Evolutionary conservation across 2,113 vertebrate species (phyloP), one percentile per base, ranked within the genome.

Genomic region (Gallinago undulata): DNA sequence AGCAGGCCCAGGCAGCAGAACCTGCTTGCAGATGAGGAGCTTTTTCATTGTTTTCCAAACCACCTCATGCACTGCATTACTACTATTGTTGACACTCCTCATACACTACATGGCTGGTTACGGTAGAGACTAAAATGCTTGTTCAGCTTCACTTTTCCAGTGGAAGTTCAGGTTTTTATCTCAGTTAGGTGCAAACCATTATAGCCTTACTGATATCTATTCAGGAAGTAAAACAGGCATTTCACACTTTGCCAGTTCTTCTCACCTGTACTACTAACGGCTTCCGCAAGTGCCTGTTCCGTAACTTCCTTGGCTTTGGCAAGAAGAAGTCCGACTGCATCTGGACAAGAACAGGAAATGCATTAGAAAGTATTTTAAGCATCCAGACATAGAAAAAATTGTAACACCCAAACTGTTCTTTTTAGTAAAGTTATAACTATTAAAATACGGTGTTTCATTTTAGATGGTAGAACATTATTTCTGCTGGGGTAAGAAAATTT

Each of bases 211-310:
- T 70, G 74, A 28, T 6, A 27, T 4, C 17, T 25, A 35, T 9
- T 67, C 18, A 37, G 30, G 37, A 51, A 64, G 51, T 10, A 74
- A 68, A 81, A 1, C 1, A 73, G 19, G 37, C 19, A 83, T 73
- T 75, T 59, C 31, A 55, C n/a, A 81, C 43, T 51, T 47, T 51
- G 33, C 9, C 10, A 66, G 24, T 39, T 19, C 56, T 41, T 80
- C 98, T 98, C 91, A 99, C 99, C 98, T 99, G 99, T 68, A 99
- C 99, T 31, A 99, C 99, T 35, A 99, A 96, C 0, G 99, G 99
- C 96, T 99, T 99, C 87, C 99, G 98, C 43, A 99, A 97, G 88
- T 99, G 99, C 87, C 99, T 98, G 95, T 98, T 99, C 89, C 99
- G 97, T 87, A 98, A 84, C 91, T 99, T 99, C 96, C 99, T 97